Evolutionary conservation across 2,113 vertebrate genomes (phyloP), one percentile per base, ranked within the genome.

Genomic region (Zapornia atra): DNA sequence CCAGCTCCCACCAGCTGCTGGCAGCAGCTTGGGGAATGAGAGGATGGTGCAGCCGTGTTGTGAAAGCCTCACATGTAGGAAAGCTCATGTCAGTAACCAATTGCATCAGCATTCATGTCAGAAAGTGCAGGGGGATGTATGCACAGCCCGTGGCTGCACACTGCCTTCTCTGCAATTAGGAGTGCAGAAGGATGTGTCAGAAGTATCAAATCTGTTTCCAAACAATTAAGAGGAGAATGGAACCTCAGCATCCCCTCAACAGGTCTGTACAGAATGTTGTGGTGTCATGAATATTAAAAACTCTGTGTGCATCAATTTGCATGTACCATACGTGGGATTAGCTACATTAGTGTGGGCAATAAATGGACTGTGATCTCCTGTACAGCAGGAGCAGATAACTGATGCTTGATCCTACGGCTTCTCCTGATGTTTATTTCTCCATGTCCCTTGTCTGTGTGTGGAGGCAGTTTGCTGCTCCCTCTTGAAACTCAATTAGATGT

Each of bases 1-100:
- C 6, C n/a, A 12, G 22, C 16, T 31, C 40, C 82, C 1, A 6
- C 16, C 44, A 18, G 44, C 40, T 6, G 0, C 82, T 22, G 1
- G 31, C 44, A 61, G 86, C 44, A n/a, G 24, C 48, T 46, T 48
- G 31, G 13, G 19, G 18, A 59, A 22, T 0, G 31, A 15, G 56
- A 38, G 46, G 33, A 19, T 15, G 2, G 1, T 0, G 4, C 33
- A 51, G 57, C 75, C 57, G 9, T 19, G 46, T 57, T 12, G 5
- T 19, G 51, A 40, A 17, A 84, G 28, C 51, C 20, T 5, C 16
- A 1, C 42, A 11, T 36, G 2, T 1, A 12, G 65, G 78, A 9
- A 57, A 64, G 64, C 34, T 9, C 48, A 11, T 28, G 57, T 51
- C 73, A 72, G 76, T 56, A 64, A 69, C 65, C 66, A 65, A 2